These are phyloP conservation scores for Syngnathoides biaculeatus DNA, from an alignment of 2,113 vertebrate species.

Conservation along the genomic window DNA sequence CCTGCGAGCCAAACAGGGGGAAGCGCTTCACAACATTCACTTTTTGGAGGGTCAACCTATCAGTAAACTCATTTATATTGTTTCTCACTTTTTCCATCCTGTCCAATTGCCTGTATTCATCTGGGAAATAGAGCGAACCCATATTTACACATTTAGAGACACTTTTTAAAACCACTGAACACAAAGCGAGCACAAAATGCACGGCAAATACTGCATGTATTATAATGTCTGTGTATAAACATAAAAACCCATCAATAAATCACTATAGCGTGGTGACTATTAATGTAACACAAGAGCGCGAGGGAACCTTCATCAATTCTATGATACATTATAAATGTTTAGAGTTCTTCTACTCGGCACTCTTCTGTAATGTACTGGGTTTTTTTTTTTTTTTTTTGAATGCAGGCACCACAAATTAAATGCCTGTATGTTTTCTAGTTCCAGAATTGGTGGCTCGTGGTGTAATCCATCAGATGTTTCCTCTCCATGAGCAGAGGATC, in stretches of 20 bases:
- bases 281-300: no score
- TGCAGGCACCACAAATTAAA: neutral
- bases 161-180: no score
- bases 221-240: no score
- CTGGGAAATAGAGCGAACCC: no score
- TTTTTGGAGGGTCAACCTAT: constrained; percentile 97
- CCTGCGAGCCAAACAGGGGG: constrained; percentile 89
- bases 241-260: no score
- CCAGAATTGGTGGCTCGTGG: constrained; percentile 86
- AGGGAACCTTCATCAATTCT: no score
- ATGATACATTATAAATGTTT: no score
- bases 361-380: neutral
- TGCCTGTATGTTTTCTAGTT: constrained; percentile 64
- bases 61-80: constrained; percentile 75
- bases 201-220: no score
- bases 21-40: constrained; percentile 90
- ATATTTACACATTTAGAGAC: no score
- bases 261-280: no score
- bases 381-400: neutral
- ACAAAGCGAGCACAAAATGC: no score
- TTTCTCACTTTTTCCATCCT: neutral
- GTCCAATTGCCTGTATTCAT: neutral
- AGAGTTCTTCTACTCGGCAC: no score
- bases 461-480: constrained; percentile 92
- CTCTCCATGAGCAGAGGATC: constrained; percentile 92